These are phyloP conservation scores for Halocynthia roretzi DNA, from an alignment of 23 tunicate genomes.

Conservation along the genomic window DNA sequence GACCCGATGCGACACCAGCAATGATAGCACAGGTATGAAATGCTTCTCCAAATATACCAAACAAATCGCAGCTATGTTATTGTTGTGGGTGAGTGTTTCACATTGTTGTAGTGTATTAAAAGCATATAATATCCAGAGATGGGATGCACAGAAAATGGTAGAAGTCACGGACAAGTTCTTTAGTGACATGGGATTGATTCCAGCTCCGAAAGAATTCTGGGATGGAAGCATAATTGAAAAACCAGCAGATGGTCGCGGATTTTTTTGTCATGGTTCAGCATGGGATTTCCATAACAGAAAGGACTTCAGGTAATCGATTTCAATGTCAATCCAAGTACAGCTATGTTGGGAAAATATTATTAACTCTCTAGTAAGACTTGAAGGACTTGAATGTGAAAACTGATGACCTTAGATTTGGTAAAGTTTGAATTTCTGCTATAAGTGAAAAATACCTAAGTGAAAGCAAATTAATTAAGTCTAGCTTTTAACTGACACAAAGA, in stretches of 20 bases:
- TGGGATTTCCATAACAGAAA: slow-evolving; percentile 97
- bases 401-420: too few species aligned
- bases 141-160: slow-evolving; percentile 76
- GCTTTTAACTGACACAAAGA: too few species aligned
- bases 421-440: too few species aligned
- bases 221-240: slow-evolving; percentile 56
- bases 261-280: slow-evolving; percentile 98
- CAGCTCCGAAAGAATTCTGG: slow-evolving; percentile 84
- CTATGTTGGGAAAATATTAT: too few species aligned
- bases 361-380: too few species aligned
- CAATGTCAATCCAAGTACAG: too few species aligned
- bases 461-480: too few species aligned
- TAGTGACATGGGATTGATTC: slow-evolving; percentile 70
- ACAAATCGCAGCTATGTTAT: too few species aligned
- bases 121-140: slow-evolving; percentile 20
- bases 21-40: slow-evolving; percentile 35
- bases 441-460: too few species aligned
- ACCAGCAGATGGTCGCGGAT: slow-evolving; percentile 60
- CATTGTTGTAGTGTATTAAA: too few species aligned
- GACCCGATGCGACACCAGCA: slow-evolving; percentile 92
- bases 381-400: too few species aligned
- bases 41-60: not conserved
- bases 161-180: slow-evolving; percentile 90
- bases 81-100: too few species aligned
- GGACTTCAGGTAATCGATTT: slow-evolving; percentile 66